A percentile compares a stretch with the other conserved stretches of the same genome.
Conservation (phyloP, 2,888 invertebrate species). For the Argyresthia albistria region DNA sequence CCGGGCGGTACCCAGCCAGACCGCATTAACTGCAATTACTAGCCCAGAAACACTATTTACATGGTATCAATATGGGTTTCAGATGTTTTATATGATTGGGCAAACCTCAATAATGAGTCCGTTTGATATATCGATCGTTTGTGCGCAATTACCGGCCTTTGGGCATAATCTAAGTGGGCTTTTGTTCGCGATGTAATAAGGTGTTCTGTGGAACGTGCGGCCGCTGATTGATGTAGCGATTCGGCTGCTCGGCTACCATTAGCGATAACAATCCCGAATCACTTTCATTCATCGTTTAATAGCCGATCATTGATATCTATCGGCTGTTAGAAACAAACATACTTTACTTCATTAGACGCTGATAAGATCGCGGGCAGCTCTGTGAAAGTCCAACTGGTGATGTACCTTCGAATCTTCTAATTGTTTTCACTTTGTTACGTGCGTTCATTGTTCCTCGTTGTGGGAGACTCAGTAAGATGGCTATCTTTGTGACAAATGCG, state of each 20-base stretch:
- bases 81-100: constrained; percentile 26
- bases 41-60: constrained; percentile 38
- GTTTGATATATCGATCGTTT: constrained; percentile 9
- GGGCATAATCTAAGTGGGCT: constrained; percentile 39
- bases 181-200: constrained; percentile 40
- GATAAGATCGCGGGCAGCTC: constrained; percentile 22
- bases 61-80: constrained; percentile 32
- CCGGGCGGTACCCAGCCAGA: constrained; percentile 23
- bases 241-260: too few relatives aligned
- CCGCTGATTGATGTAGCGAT: too few relatives aligned
- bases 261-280: too few relatives aligned
- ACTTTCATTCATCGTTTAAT: too few relatives aligned
- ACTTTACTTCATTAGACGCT: constrained; percentile 17
- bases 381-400: constrained; percentile 37
- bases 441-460: constrained; percentile 37
- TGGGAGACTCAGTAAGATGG: constrained; percentile 27
- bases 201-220: constrained; percentile 17
- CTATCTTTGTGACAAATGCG: constrained; percentile 54
- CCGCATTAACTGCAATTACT: constrained; percentile 59
- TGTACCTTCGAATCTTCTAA: constrained; percentile 37
- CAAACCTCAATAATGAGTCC: constrained; percentile 20
- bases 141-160: constrained; percentile 35
- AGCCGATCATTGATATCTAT: too few relatives aligned
- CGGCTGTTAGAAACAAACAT: too few relatives aligned
- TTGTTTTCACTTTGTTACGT: constrained; percentile 61